phyloP scores from a whole-genome alignment of 2,888 invertebrate species.

The Drosophila meridionalis region DNA sequence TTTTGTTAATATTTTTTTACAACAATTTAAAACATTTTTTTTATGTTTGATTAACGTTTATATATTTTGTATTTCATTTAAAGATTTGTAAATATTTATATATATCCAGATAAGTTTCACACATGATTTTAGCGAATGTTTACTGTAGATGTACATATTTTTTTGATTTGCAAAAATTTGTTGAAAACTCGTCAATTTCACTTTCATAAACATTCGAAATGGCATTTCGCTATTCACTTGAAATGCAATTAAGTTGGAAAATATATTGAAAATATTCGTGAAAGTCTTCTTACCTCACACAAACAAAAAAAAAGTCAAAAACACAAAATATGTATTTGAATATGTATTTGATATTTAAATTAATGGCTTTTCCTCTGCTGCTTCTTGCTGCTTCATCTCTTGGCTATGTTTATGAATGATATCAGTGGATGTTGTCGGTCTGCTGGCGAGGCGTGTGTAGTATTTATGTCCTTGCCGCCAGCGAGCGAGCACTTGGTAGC shows the following conservation, averaged over 20 bases:
- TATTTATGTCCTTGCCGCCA: slow-evolving; percentile 46
- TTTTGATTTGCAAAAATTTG: not conserved
- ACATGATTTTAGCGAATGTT: slow-evolving; percentile 1
- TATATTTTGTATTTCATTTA: too few species aligned
- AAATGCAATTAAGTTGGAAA: slow-evolving; percentile 49
- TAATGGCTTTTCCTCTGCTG: not conserved
- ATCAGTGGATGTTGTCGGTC: slow-evolving; percentile 29
- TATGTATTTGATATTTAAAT: slow-evolving; percentile 5
- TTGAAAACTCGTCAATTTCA: slow-evolving; percentile 29
- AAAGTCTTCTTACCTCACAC: slow-evolving; percentile 19
- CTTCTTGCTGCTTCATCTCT: not conserved
- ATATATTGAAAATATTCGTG: slow-evolving; percentile 6
- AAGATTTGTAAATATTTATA: not conserved
- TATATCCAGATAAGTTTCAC: too few species aligned
- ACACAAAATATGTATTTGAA: not conserved
- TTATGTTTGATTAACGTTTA: too few species aligned
- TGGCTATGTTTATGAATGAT: slow-evolving; percentile 59
- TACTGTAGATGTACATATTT: slow-evolving; percentile 24
- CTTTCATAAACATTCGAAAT: slow-evolving; percentile 29
- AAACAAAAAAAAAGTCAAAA: not conserved
- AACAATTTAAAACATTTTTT: too few species aligned
- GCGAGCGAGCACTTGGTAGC: slow-evolving; percentile 14
- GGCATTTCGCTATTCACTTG: slow-evolving; percentile 37
- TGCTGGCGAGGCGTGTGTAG: slow-evolving; percentile 8
- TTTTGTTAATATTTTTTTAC: too few species aligned